These are phyloP conservation scores for Meiosimyza decipiens DNA, from an alignment of 2,888 invertebrate genomes.

Conservation along the genomic window DNA sequence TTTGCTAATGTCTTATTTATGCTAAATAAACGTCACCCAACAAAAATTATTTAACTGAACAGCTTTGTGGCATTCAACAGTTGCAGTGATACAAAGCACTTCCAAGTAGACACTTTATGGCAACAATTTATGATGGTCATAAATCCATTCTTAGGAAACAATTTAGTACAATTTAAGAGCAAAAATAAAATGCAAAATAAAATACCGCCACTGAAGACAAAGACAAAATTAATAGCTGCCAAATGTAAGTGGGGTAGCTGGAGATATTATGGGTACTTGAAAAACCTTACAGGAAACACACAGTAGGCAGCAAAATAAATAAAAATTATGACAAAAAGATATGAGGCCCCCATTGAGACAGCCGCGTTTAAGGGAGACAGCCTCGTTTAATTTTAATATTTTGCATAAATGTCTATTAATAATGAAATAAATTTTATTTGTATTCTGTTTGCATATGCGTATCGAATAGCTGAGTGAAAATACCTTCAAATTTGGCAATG, in stretches of 20 bases:
- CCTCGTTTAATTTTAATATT: too few species aligned
- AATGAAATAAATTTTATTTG: too few species aligned
- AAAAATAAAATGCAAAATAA: constrained; percentile 16
- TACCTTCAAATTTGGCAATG: too few species aligned
- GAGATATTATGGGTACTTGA: background rate
- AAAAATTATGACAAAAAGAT: constrained; percentile 8
- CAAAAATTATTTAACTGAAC: too few species aligned
- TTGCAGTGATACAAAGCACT: constrained; percentile 38
- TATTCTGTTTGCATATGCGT: too few species aligned
- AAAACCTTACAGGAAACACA: constrained; percentile 1
- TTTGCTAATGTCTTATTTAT: too few species aligned
- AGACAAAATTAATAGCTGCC: background rate
- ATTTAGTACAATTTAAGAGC: constrained; percentile 27
- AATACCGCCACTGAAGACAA: constrained; percentile 44
- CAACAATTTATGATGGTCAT: constrained; percentile 59
- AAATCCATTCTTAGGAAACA: constrained; percentile 53
- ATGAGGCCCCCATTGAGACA: too few species aligned
- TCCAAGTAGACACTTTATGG: constrained; percentile 49
- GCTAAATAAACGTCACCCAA: too few species aligned
- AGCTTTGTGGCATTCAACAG: background rate
- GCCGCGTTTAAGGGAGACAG: too few species aligned
- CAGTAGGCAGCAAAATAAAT: constrained; percentile 1
- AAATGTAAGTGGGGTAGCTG: background rate
- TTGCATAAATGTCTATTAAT: too few species aligned
- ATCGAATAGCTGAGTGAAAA: too few species aligned